phyloP scores from a whole-genome alignment of 2,113 vertebrate species.

The Thinocorus orbignyianus region DNA sequence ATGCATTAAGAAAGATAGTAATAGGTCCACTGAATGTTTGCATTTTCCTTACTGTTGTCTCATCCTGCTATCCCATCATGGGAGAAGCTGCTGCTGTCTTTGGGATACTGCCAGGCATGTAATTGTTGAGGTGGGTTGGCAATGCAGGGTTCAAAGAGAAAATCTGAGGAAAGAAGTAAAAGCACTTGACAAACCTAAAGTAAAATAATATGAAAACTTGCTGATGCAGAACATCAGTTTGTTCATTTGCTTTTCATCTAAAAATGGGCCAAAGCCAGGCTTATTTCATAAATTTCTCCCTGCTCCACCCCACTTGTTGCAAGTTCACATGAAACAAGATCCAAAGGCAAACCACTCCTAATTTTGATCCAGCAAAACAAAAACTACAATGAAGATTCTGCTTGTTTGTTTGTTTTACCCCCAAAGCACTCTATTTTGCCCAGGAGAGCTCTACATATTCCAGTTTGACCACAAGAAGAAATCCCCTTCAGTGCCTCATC shows the following conservation, averaged over 20 bases:
- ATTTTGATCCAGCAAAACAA: not conserved
- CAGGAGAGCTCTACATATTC: not conserved
- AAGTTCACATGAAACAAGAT: not conserved
- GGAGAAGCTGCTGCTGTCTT: not conserved
- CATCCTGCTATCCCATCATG: not conserved
- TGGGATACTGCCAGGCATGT: not conserved
- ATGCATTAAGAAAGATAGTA: not conserved
- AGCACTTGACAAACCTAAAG: not conserved
- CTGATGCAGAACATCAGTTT: not conserved
- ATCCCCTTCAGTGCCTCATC: not conserved
- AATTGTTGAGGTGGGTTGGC: not conserved
- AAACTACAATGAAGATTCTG: not conserved
- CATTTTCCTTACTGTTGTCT: not conserved
- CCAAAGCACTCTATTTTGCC: not conserved
- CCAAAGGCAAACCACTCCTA: not conserved
- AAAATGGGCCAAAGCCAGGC: not conserved
- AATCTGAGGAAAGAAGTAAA: not conserved
- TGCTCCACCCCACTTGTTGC: not conserved
- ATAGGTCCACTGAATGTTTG: not conserved
- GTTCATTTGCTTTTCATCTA: constrained; percentile 3
- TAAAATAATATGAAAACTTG: not conserved
- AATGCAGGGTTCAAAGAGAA: not conserved
- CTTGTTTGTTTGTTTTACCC: not conserved
- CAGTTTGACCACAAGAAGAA: constrained; percentile 10
- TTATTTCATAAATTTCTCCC: not conserved